Percentiles rank a stretch among this genome's conserved stretches.
Conservation (phyloP, 2,888 invertebrate species). For the Drosophila fulvimacula region DNA sequence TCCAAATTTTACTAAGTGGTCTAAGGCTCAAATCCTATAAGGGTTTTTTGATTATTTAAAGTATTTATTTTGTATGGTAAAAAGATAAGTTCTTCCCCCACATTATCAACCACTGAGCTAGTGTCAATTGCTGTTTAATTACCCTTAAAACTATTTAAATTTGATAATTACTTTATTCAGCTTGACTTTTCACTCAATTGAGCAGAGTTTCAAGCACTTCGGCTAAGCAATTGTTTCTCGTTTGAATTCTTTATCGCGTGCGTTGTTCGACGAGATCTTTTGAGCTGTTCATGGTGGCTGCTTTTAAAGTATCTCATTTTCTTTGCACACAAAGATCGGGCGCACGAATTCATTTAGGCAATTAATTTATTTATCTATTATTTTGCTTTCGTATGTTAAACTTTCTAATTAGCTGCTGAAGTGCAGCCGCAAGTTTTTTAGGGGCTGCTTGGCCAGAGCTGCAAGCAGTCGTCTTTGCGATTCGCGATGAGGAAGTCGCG, state of each 20-base stretch:
- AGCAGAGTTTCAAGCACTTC: constrained; percentile 12
- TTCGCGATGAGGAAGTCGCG: constrained; percentile 83
- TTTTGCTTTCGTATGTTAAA: constrained; percentile 66
- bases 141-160: not conserved
- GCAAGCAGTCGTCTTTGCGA: constrained; percentile 73
- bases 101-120: not conserved
- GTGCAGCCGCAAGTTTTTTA: constrained; percentile 62
- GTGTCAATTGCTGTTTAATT: not conserved
- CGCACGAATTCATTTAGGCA: constrained; percentile 73
- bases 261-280: constrained; percentile 46
- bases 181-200: not conserved
- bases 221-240: constrained; percentile 8
- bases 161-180: constrained; percentile 10
- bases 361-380: constrained; percentile 69
- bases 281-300: constrained; percentile 70
- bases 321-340: constrained; percentile 40
- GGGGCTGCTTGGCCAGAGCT: constrained; percentile 63
- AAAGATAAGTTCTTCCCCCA: too few relatives aligned
- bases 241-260: constrained; percentile 31
- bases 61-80: too few relatives aligned
- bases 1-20: too few relatives aligned
- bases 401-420: constrained; percentile 73
- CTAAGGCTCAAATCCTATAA: too few relatives aligned
- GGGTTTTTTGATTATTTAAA: too few relatives aligned
- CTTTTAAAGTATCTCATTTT: constrained; percentile 68